Evolutionary conservation across 2,797 vertebrate species (phyloP).

Genomic region (Varecia variegata): DNA sequence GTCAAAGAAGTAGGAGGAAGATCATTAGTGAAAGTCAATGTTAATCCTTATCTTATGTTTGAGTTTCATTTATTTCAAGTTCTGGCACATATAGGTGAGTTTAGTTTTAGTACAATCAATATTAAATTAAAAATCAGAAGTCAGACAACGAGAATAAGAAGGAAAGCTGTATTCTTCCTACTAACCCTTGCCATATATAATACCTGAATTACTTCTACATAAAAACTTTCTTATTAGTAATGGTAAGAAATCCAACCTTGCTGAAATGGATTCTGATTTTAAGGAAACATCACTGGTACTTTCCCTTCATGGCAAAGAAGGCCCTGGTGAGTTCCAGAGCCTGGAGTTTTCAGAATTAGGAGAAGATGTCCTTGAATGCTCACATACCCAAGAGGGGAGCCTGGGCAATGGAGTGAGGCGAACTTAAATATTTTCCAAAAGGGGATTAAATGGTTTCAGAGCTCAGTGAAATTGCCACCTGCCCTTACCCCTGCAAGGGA

Average conservation of each 20-base stretch:
- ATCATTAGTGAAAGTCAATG: not conserved
- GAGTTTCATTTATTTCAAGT: not conserved
- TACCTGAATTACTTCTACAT: not conserved
- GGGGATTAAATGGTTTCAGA: constrained; percentile 65
- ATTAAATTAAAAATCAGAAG: constrained; percentile 30
- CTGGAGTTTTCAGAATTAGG: constrained; percentile 12
- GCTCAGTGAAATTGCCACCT: not conserved
- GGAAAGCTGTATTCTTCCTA: not conserved
- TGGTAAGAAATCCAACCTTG: not conserved
- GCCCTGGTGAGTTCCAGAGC: not conserved
- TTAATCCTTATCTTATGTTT: not conserved
- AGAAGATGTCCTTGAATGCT: constrained; percentile 43
- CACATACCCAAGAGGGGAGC: not conserved
- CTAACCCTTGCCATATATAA: not conserved
- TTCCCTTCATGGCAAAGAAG: not conserved
- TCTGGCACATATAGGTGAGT: not conserved
- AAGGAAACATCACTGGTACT: not conserved
- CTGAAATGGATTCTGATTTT: constrained; percentile 35
- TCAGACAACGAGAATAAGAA: constrained; percentile 12
- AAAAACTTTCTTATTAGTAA: constrained; percentile 30
- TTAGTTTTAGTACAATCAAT: constrained; percentile 33
- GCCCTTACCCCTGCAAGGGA: not conserved
- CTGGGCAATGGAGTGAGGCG: not conserved
- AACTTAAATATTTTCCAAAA: constrained; percentile 43
- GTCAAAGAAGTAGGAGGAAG: not conserved